Evolutionary conservation across 2,113 vertebrate genomes (phyloP).

Genomic region (Toxotes chatareus): DNA sequence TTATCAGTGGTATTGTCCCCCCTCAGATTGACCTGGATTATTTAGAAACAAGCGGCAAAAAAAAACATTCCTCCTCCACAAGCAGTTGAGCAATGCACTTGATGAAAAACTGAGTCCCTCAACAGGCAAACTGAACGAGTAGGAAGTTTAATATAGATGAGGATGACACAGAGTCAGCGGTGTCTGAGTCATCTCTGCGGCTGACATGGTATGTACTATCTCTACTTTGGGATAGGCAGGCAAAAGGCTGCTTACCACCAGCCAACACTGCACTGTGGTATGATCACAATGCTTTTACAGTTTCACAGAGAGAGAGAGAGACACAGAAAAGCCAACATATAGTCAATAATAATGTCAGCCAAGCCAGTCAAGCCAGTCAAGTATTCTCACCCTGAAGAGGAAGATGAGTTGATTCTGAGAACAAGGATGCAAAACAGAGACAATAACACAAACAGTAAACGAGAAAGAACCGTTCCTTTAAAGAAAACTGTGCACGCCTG

Average conservation of each 20-base stretch:
- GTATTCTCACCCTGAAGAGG: constrained; percentile 12
- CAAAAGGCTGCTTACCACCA: constrained; percentile 23
- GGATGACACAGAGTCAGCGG: constrained; percentile 59
- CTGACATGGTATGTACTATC: constrained; percentile 43
- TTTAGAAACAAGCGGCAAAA: background rate
- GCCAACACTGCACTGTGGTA: constrained; percentile 15
- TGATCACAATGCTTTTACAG: constrained; percentile 41
- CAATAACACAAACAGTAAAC: background rate
- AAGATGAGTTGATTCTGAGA: background rate
- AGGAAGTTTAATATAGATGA: constrained; percentile 61
- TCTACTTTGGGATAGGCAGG: constrained; percentile 22
- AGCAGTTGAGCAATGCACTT: background rate
- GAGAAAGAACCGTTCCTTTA: background rate
- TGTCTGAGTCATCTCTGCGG: constrained; percentile 64
- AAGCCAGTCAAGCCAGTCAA: constrained; percentile 10
- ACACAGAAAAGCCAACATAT: background rate
- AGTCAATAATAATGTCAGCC: constrained; percentile 14
- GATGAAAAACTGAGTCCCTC: constrained; percentile 3
- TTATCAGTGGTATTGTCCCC: background rate
- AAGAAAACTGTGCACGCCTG: background rate
- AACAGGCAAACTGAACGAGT: constrained; percentile 27
- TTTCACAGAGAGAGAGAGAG: constrained; percentile 29
- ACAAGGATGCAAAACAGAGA: background rate
- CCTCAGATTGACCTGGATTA: too few species aligned
- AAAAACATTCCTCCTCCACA: constrained; percentile 2